Evolutionary conservation across 2,888 invertebrate genomes (phyloP).

Genomic region (Mesoligia furuncula): DNA sequence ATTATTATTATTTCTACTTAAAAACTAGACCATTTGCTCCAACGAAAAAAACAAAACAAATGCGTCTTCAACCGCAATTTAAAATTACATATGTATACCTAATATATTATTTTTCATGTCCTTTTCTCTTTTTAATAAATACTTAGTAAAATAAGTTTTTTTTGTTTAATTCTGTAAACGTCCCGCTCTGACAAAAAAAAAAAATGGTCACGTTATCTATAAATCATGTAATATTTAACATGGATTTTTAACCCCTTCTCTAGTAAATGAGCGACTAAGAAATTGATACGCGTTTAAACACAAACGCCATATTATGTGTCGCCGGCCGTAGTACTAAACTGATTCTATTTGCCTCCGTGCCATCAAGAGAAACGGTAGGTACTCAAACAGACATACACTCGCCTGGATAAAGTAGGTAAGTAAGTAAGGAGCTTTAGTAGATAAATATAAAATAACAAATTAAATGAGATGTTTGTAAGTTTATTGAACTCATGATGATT

Average conservation of each 20-base stretch:
- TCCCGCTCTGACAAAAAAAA: too few species aligned
- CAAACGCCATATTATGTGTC: neutral
- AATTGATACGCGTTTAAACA: neutral
- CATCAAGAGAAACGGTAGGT: neutral
- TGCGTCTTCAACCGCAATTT: too few species aligned
- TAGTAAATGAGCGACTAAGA: neutral
- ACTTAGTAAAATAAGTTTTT: too few species aligned
- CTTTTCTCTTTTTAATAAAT: too few species aligned
- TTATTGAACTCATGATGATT: neutral
- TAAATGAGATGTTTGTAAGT: neutral
- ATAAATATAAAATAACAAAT: constrained; percentile 20
- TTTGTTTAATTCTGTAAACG: too few species aligned
- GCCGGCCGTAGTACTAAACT: neutral
- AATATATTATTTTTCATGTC: too few species aligned
- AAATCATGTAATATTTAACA: neutral
- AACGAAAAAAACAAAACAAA: too few species aligned
- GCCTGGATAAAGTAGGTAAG: too few species aligned
- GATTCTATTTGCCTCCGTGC: neutral
- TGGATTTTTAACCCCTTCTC: neutral
- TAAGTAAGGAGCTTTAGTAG: neutral
- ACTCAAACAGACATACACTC: constrained; percentile 10
- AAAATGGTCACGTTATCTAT: too few species aligned
- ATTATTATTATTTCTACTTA: too few species aligned
- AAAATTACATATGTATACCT: too few species aligned
- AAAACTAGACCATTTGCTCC: too few species aligned